Evolutionary conservation across 2,113 vertebrate genomes (phyloP).

Genomic region (Meleagris gallopavo): DNA sequence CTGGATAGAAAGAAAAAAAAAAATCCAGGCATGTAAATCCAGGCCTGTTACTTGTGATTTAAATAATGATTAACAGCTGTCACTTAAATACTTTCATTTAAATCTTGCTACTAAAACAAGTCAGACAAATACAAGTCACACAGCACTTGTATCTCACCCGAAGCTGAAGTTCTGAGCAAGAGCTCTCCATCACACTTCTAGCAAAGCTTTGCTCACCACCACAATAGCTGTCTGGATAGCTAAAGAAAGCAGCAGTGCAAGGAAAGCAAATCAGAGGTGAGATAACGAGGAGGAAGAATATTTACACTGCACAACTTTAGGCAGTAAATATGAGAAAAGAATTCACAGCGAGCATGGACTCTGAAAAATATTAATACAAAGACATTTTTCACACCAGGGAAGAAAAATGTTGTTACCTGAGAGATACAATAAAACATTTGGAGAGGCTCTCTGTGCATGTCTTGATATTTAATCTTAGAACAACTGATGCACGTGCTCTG

Average conservation of each 20-base stretch:
- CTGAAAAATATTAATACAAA: neutral
- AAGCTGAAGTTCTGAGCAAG: neutral
- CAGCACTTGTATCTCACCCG: neutral
- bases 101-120: neutral
- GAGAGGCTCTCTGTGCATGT: neutral
- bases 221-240: neutral
- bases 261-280: neutral
- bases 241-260: neutral
- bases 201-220: neutral
- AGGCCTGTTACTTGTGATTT: neutral
- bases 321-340: slow-evolving; percentile 5
- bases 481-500: neutral
- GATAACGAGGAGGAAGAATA: neutral
- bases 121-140: neutral
- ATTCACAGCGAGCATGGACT: neutral
- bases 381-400: slow-evolving; percentile 20
- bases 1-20: neutral
- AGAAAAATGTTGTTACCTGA: slow-evolving; percentile 28
- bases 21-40: neutral
- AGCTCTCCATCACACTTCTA: neutral
- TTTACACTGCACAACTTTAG: slow-evolving; percentile 1
- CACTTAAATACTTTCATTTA: neutral
- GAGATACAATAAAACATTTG: slow-evolving; percentile 23
- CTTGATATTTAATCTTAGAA: neutral
- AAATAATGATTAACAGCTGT: neutral